Conservation (phyloP, 2,113 vertebrate species). For the Nanorana parkeri region DNA sequence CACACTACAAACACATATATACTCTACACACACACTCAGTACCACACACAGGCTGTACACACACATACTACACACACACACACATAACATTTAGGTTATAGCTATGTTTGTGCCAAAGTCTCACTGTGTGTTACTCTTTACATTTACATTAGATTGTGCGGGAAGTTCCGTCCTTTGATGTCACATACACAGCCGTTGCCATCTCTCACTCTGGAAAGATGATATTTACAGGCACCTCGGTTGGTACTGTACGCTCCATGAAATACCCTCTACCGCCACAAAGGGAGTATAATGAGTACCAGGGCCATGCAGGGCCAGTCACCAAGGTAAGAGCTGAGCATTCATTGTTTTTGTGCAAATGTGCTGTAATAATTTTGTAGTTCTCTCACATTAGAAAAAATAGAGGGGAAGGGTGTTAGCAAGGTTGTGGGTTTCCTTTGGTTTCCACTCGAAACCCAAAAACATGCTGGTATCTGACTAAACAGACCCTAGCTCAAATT, state of each 20-base stretch:
- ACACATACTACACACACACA: too few relatives aligned
- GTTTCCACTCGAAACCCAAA: too few relatives aligned
- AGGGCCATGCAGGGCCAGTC: slow-evolving; percentile 86
- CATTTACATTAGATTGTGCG: slow-evolving; percentile 76
- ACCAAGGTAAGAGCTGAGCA: slow-evolving; percentile 81
- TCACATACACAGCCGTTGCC: slow-evolving; percentile 78
- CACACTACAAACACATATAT: too few relatives aligned
- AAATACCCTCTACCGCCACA: slow-evolving; percentile 84
- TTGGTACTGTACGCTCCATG: slow-evolving; percentile 83
- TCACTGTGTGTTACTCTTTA: neutral
- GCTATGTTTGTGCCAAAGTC: neutral
- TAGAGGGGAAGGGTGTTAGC: too few relatives aligned
- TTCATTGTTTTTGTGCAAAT: neutral
- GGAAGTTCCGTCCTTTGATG: slow-evolving; percentile 78
- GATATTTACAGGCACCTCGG: slow-evolving; percentile 87
- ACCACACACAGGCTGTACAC: too few relatives aligned
- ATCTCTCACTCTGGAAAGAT: slow-evolving; percentile 82
- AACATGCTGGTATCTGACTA: too few relatives aligned
- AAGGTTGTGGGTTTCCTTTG: too few relatives aligned
- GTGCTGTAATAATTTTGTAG: too few relatives aligned
- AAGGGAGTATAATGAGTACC: slow-evolving; percentile 84
- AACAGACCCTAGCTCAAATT: too few relatives aligned
- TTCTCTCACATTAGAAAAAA: too few relatives aligned
- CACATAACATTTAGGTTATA: too few relatives aligned
- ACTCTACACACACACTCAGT: too few relatives aligned